A percentile compares a stretch with the other conserved stretches of the same genome.
Conservation (phyloP, 2,888 invertebrate genomes). For the Quadriops clusia region DNA sequence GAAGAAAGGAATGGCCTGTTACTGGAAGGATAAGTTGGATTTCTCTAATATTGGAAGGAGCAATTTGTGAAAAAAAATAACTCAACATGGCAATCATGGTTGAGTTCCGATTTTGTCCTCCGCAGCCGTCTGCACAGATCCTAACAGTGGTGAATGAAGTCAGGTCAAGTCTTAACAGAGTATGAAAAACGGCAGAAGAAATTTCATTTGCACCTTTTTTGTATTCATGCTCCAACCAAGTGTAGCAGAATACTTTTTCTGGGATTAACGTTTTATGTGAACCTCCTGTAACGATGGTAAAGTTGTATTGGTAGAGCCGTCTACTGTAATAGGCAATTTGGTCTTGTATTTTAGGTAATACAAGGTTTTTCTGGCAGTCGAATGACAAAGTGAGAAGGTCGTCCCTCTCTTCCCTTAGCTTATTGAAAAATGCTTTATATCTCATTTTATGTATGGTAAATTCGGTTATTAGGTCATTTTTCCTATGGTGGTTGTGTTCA, state of each 20-base stretch:
- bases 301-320: constrained; percentile 21
- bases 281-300: constrained; percentile 4
- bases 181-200: constrained; percentile 3
- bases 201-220: constrained; percentile 8
- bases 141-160: constrained; percentile 2
- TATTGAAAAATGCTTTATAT: no score
- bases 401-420: constrained; percentile 13
- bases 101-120: constrained; percentile 5
- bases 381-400: constrained; percentile 19
- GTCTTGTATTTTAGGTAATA: constrained; percentile 23
- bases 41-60: constrained; percentile 1
- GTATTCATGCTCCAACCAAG: constrained; percentile 3
- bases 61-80: constrained; percentile 2
- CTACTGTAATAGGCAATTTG: constrained; percentile 23
- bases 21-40: constrained; percentile 6
- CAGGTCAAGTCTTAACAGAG: constrained; percentile 4
- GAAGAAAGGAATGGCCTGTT: constrained; percentile 6
- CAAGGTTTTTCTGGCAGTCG: constrained; percentile 26
- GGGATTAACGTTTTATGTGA: constrained; percentile 3
- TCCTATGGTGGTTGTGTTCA: no score
- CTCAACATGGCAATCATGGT: constrained; percentile 5
- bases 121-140: constrained; percentile 6
- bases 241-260: constrained; percentile 1
- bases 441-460: no score
- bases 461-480: no score